Conservation (phyloP, 2,888 invertebrate genomes). For the Platypus cylindrus region DNA sequence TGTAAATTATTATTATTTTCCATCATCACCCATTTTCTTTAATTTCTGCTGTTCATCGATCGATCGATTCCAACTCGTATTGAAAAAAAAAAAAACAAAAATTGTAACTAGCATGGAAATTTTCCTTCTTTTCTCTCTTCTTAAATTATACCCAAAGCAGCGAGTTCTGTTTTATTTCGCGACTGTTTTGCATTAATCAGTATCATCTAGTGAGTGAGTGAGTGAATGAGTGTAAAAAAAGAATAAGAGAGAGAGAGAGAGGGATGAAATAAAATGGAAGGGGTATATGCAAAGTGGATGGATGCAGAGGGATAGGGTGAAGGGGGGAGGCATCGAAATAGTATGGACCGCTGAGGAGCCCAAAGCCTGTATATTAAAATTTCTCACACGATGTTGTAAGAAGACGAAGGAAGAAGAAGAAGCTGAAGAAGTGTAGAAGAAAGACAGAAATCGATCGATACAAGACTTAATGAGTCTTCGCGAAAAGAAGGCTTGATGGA, state of each 20-base stretch:
- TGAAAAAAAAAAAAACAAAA: no score
- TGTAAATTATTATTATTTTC: no score
- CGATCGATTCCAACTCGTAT: conserved; percentile 7
- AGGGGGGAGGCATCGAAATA: conserved; percentile 12
- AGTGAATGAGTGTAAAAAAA: no score
- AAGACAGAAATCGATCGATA: conserved; percentile 31
- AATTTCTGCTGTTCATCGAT: conserved; percentile 4
- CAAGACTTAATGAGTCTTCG: conserved; percentile 32
- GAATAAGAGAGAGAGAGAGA: conserved; percentile 10
- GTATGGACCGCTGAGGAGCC: conserved; percentile 25
- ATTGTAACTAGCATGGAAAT: conserved; percentile 12
- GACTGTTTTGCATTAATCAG: conserved; percentile 32
- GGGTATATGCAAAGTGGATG: not conserved
- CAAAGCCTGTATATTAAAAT: conserved; percentile 35
- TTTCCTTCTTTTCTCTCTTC: conserved; percentile 15
- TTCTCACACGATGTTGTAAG: conserved; percentile 33
- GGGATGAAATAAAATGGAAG: not conserved
- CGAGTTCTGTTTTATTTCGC: conserved; percentile 18
- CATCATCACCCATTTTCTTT: no score
- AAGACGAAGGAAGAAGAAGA: no score
- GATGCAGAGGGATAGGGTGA: not conserved
- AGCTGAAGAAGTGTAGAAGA: conserved; percentile 33
- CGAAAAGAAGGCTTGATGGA: conserved; percentile 34
- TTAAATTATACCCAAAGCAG: conserved; percentile 17
- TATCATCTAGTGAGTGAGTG: no score